A percentile compares a stretch with the other conserved stretches of the same genome.
Conservation (phyloP, 2,797 vertebrate species). For the Molothrus aeneus region DNA sequence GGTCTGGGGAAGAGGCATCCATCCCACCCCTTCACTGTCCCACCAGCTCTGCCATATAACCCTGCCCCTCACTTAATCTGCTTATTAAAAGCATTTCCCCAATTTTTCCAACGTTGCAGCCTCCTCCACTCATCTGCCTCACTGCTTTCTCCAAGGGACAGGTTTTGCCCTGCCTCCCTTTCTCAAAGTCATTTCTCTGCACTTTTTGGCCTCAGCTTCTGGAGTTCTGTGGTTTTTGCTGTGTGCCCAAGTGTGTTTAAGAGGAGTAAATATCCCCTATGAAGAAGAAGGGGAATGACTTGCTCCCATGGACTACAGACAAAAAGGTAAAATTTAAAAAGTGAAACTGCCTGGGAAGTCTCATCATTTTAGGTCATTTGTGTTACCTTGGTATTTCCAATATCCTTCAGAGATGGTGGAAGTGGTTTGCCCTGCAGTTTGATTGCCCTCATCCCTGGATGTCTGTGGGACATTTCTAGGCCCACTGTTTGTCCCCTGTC, state of each 20-base stretch:
- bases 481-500: rapidly evolving
- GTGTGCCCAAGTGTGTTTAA: neutral
- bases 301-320: neutral
- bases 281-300: neutral
- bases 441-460: neutral
- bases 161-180: neutral
- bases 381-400: neutral
- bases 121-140: neutral
- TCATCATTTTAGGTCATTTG: neutral
- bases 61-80: neutral
- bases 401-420: neutral
- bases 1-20: neutral
- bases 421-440: neutral
- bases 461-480: neutral
- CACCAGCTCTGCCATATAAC: neutral
- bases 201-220: neutral
- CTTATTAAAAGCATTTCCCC: neutral
- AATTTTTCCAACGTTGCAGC: neutral
- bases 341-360: neutral
- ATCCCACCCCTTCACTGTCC: neutral
- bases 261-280: neutral
- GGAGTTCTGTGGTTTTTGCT: neutral
- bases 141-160: neutral
- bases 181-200: neutral
- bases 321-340: neutral